A percentile compares a stretch with the other conserved stretches of the same genome.
Evolutionary conservation across 1,140 invertebrate genomes (phyloP).

Genomic region (Drosophila takahashii): DNA sequence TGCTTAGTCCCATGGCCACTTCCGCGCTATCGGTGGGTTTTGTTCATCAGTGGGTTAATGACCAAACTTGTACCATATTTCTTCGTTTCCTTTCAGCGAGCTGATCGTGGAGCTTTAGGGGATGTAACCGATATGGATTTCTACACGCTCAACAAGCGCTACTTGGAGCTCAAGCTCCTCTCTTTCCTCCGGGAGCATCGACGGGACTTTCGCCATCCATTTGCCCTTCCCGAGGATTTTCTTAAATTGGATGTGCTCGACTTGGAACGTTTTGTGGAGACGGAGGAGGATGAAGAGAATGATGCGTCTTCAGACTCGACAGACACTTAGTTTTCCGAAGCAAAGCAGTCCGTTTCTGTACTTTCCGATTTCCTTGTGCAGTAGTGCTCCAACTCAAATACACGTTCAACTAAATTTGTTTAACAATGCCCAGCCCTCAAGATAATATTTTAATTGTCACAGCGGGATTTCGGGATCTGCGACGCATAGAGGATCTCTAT

Average conservation of each 20-base stretch:
- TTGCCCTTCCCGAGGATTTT: slow-evolving; percentile 73
- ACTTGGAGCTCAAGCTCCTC: slow-evolving; percentile 55
- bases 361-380: slow-evolving; percentile 7
- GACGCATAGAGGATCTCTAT: slow-evolving; percentile 30
- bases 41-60: too few species aligned
- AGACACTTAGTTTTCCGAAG: background rate
- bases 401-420: background rate
- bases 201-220: slow-evolving; percentile 45
- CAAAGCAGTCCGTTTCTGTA: slow-evolving; percentile 17
- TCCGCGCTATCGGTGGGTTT: slow-evolving; percentile 17
- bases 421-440: slow-evolving; percentile 12
- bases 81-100: background rate
- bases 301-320: background rate
- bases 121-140: slow-evolving; percentile 14
- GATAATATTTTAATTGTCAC: slow-evolving; percentile 27
- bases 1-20: slow-evolving; percentile 29
- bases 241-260: background rate
- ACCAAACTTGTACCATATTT: too few species aligned
- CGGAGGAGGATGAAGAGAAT: background rate
- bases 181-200: slow-evolving; percentile 57
- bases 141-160: slow-evolving; percentile 29
- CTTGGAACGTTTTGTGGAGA: background rate
- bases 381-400: slow-evolving; percentile 1
- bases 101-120: background rate
- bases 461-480: slow-evolving; percentile 24